These are phyloP conservation scores for Argyrosomus regius DNA, from an alignment of 2,797 vertebrate genomes.

Conservation along the genomic window DNA sequence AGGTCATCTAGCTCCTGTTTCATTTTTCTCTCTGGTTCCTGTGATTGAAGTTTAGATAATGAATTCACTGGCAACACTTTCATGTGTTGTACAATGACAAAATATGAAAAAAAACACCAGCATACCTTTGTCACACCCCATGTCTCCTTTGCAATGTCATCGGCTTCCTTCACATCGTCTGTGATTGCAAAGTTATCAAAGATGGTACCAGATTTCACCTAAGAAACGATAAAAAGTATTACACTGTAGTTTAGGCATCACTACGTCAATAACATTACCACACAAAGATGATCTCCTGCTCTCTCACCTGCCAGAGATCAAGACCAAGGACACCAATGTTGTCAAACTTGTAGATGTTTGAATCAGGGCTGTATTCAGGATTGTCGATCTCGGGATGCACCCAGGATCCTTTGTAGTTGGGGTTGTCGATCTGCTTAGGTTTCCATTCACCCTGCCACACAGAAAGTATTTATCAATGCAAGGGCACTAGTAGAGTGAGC, in stretches of 20 bases:
- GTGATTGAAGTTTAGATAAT: background rate
- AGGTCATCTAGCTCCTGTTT: constrained; percentile 85
- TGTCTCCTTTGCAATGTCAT: constrained; percentile 86
- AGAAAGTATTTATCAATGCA: constrained; percentile 9
- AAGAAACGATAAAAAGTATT: constrained; percentile 1
- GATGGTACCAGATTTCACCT: constrained; percentile 92
- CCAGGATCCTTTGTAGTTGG: constrained; percentile 87
- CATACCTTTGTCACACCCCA: constrained; percentile 88
- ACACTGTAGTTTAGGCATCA: background rate
- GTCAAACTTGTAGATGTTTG: constrained; percentile 86
- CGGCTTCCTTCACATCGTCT: constrained; percentile 87
- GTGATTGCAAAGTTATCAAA: constrained; percentile 90
- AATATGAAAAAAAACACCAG: background rate
- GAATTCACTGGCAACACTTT: background rate
- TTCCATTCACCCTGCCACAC: constrained; percentile 86
- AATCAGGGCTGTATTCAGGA: constrained; percentile 85
- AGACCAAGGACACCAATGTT: constrained; percentile 84
- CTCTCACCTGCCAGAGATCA: constrained; percentile 88
- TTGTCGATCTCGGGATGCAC: constrained; percentile 91
- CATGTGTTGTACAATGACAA: background rate
- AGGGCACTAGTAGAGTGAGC: background rate
- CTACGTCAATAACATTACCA: background rate
- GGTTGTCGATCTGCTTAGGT: constrained; percentile 87
- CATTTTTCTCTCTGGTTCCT: constrained; percentile 88
- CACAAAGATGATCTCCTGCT: background rate